Evolutionary conservation across 2,888 invertebrate genomes (phyloP), one percentile per base, ranked within the genome.

Genomic region (Diaperis boleti): DNA sequence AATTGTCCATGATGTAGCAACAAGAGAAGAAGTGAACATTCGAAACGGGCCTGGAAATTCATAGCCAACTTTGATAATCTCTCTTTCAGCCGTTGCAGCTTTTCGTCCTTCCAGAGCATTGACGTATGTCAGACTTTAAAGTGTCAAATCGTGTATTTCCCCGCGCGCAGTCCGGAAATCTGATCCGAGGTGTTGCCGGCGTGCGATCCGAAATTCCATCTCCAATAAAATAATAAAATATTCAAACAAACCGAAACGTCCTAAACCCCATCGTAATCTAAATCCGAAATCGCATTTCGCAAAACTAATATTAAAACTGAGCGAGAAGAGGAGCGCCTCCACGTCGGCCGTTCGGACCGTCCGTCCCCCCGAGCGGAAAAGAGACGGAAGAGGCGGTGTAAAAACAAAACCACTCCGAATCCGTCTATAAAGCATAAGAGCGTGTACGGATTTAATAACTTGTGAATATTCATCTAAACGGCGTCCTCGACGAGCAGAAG

Each of bases 371-470:
- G 29, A 17, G 57, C 45, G 59, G 52, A 60, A 55, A 56, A 54
- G 68, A 55, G 67, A 70, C 59, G 64, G 59, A 59, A 63, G 60
- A 35, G 59, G 42, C 13, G 39, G 13, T 47, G 61, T 31, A 61
- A 64, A 64, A 60, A 61, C 64, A 64, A 56, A 64, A 64, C 60
- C 64, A 56, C 47, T 49, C 20, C 67, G 62, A 65, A 65, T 64
- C 61, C 69, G 69, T 71, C 72, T 72, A 72, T 71, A 70, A 73
- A 74, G 73, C 72, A 76, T 78, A 78, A 79, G 80, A 78, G 74
- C 76, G 80, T 80, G 81, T 80, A 77, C 78, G 78, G 81, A 80
- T 81, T 81, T 81, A 81, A 81, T 81, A 81, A 80, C 81, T 81
- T 81, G 80, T 81, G 81, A 81, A 81, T 81, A 81, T 81, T 81